Conservation (phyloP, 2,113 vertebrate genomes). For the Poeciliopsis turrubarensis region DNA sequence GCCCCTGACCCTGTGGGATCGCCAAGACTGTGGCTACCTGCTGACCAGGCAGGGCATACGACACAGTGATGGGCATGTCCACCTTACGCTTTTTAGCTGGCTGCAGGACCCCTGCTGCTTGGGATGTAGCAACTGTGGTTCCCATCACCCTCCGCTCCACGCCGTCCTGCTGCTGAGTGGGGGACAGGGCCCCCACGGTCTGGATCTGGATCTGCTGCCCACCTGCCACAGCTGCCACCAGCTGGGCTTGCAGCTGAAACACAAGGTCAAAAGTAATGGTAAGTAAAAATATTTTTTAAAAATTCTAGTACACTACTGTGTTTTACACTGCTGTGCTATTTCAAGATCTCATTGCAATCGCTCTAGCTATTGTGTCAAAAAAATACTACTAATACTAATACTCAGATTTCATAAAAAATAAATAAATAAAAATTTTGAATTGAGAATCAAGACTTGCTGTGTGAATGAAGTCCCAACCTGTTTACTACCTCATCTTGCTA, state of each 20-base stretch:
- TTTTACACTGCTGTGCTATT: neutral
- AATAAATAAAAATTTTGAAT: too few relatives aligned
- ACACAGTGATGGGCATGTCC: conserved; percentile 98
- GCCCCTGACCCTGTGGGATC: conserved; percentile 91
- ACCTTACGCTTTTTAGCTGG: conserved; percentile 99
- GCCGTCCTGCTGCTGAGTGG: conserved; percentile 81
- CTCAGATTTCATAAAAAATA: too few relatives aligned
- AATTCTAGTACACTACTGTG: neutral
- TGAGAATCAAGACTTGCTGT: too few relatives aligned
- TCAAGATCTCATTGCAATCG: neutral
- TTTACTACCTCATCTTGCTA: neutral
- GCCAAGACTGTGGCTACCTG: conserved; percentile 97
- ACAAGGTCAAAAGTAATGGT: neutral
- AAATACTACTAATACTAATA: too few relatives aligned
- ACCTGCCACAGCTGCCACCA: conserved; percentile 90
- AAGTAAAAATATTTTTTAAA: too few relatives aligned
- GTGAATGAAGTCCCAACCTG: neutral
- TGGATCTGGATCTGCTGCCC: conserved; percentile 95
- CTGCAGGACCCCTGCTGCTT: conserved; percentile 93
- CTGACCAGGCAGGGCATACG: conserved; percentile 96
- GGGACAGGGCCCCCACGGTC: conserved; percentile 92
- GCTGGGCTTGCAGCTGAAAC: conserved; percentile 90
- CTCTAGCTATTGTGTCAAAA: neutral
- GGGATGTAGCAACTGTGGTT: conserved; percentile 72
- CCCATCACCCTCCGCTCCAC: conserved; percentile 65